These are phyloP conservation scores for Acrocyrtus sp. DNA, from an alignment of 2,888 invertebrate genomes.

Conservation along the genomic window DNA sequence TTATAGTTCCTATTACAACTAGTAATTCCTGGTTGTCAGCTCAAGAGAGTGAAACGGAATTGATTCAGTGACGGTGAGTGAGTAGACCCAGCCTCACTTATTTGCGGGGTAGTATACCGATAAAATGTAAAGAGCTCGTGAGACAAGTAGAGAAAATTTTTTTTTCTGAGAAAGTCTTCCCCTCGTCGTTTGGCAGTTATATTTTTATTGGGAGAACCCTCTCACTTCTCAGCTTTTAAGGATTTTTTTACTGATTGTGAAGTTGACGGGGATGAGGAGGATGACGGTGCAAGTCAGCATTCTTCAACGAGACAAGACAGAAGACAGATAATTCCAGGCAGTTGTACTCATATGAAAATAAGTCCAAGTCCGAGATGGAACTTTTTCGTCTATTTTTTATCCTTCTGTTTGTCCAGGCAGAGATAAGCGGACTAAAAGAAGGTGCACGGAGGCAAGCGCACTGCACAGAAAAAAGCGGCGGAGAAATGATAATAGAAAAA, in stretches of 20 bases:
- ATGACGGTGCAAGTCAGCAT: constrained; percentile 49
- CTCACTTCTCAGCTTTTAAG: constrained; percentile 12
- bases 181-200: neutral
- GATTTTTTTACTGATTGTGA: constrained; percentile 4
- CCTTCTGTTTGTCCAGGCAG: neutral
- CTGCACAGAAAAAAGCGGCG: too few relatives aligned
- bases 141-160: too few relatives aligned
- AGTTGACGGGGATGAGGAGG: constrained; percentile 3
- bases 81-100: constrained; percentile 21
- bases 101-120: too few relatives aligned
- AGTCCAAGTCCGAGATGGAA: too few relatives aligned
- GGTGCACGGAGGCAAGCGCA: neutral
- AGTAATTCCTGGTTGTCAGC: constrained; percentile 17
- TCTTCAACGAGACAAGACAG: constrained; percentile 12
- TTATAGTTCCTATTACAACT: too few relatives aligned
- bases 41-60: constrained; percentile 35
- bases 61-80: constrained; percentile 30
- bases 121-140: too few relatives aligned
- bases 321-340: neutral
- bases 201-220: constrained; percentile 25
- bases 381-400: constrained; percentile 6
- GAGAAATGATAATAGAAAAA: too few relatives aligned
- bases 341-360: too few relatives aligned
- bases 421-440: constrained; percentile 8
- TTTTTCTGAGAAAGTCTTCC: constrained; percentile 20